Conservation (phyloP, 2,797 vertebrate species). For the Halcyon badia region DNA sequence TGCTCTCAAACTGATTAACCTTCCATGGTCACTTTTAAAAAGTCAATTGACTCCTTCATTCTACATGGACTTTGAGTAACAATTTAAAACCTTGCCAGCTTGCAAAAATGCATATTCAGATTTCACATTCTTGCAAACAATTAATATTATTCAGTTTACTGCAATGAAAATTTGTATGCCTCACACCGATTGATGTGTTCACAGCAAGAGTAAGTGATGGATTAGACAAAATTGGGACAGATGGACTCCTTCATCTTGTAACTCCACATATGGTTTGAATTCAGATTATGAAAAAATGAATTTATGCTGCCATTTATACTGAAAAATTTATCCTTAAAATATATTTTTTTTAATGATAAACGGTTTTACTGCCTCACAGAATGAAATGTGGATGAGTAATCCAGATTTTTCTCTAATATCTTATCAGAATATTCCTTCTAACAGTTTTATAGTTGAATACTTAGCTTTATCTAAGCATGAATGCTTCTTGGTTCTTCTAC, state of each 20-base stretch:
- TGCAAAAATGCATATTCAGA: neutral
- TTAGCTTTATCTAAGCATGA: neutral
- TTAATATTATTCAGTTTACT: neutral
- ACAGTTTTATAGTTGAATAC: neutral
- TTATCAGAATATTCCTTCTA: neutral
- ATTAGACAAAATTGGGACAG: conserved; percentile 37
- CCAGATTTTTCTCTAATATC: neutral
- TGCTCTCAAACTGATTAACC: neutral
- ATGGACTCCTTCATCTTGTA: conserved; percentile 28
- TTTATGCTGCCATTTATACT: neutral
- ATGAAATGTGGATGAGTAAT: conserved; percentile 1
- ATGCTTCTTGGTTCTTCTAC: neutral
- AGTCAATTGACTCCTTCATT: neutral
- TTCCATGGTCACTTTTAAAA: neutral
- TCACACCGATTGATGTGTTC: neutral
- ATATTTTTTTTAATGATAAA: neutral
- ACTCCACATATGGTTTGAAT: conserved; percentile 27
- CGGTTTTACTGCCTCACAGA: neutral
- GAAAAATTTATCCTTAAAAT: neutral
- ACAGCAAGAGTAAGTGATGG: conserved; percentile 1
- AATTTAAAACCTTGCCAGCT: neutral
- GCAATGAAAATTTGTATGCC: neutral
- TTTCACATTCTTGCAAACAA: neutral
- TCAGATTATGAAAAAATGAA: neutral
- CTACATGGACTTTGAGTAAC: neutral